Percentiles rank a stretch among this genome's conserved stretches.
Conservation (phyloP, 2,888 invertebrate genomes). For the Caenorhabditis sp. region DNA sequence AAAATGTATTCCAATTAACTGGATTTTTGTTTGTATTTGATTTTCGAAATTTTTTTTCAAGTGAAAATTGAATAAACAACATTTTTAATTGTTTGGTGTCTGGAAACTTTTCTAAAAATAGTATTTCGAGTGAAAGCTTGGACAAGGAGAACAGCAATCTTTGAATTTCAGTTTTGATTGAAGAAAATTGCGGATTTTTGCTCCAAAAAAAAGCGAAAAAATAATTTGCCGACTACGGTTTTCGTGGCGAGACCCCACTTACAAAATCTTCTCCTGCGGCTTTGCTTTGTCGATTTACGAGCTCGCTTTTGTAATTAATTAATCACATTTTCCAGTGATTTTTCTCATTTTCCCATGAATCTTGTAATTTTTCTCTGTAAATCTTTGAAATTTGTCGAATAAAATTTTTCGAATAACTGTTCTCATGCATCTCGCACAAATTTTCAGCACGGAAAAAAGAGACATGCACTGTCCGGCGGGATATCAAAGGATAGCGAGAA, state of each 20-base stretch:
- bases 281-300: neutral
- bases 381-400: neutral
- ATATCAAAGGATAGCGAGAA: conserved; percentile 5
- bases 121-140: too few species aligned
- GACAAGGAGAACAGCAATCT: too few species aligned
- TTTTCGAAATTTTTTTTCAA: neutral
- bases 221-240: too few species aligned
- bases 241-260: too few species aligned
- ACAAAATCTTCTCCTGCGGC: too few species aligned
- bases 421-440: neutral
- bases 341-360: too few species aligned
- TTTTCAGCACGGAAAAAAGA: neutral
- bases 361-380: neutral
- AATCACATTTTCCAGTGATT: too few species aligned
- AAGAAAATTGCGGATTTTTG: too few species aligned
- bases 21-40: neutral
- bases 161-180: too few species aligned
- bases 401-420: neutral
- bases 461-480: conserved; percentile 15
- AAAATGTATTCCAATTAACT: conserved; percentile 29
- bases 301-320: neutral
- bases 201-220: too few species aligned
- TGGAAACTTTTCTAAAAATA: too few species aligned
- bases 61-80: neutral
- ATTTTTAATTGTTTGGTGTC: neutral